Evolutionary conservation across 2,797 vertebrate species (phyloP).

Genomic region (Arnoldichthys spilopterus): DNA sequence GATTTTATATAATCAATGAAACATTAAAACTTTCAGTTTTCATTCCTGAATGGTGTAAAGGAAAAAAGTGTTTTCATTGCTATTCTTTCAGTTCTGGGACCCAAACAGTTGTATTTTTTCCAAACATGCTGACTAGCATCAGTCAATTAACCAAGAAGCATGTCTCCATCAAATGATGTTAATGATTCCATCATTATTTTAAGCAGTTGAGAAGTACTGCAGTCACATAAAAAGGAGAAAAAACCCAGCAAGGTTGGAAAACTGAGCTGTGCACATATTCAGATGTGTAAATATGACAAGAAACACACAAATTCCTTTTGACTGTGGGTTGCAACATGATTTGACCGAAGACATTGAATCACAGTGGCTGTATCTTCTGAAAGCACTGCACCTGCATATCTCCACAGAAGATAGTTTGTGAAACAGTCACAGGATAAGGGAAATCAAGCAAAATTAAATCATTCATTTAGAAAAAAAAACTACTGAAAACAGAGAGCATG

Average conservation of each 20-base stretch:
- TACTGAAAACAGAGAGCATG: constrained; percentile 37
- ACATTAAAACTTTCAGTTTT: not conserved
- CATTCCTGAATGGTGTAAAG: constrained; percentile 43
- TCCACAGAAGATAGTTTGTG: constrained; percentile 37
- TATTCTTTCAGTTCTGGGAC: constrained; percentile 50
- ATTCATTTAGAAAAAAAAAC: constrained; percentile 38
- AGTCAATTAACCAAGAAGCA: constrained; percentile 31
- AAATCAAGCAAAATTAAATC: constrained; percentile 17
- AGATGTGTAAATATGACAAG: constrained; percentile 54
- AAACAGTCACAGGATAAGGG: constrained; percentile 35
- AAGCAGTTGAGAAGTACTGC: constrained; percentile 23
- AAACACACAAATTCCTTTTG: constrained; percentile 58
- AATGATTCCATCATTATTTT: constrained; percentile 42
- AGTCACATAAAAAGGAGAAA: constrained; percentile 50
- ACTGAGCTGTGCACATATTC: constrained; percentile 29
- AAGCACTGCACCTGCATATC: constrained; percentile 32
- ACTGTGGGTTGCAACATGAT: constrained; percentile 49
- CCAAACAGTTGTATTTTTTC: constrained; percentile 22
- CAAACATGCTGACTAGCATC: constrained; percentile 26
- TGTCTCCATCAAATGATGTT: constrained; percentile 18
- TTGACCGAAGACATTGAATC: constrained; percentile 56
- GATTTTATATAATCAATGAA: constrained; percentile 55
- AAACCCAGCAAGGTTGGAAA: constrained; percentile 49
- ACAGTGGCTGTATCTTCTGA: constrained; percentile 60
- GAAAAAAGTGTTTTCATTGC: constrained; percentile 50